Evolutionary conservation across 2,888 invertebrate genomes (phyloP), one percentile per base, ranked within the genome.

Genomic region (Pristionchus fissidentatus): DNA sequence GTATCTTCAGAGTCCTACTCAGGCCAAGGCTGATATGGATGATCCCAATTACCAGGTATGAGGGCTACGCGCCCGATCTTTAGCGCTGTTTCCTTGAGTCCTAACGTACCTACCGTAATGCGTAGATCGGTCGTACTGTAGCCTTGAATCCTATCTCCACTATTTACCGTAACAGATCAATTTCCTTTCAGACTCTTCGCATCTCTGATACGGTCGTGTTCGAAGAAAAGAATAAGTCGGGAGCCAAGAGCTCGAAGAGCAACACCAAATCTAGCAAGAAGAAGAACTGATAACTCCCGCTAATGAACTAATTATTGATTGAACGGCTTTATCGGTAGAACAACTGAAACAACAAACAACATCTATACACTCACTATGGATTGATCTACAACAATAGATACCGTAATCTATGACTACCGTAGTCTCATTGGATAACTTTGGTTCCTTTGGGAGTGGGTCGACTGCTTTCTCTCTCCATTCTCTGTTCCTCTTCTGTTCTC

Each of bases 381-480:
- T n/a, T n/a, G 32, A 19, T 19, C 62, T 62, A 62, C 32, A 52
- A n/a, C 62, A 19, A 8, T 3, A 5, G 62, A 32, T 62, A 62
- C 62, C 26, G 62, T 62, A 62, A 29, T 62, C 62, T 26, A 32
- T 32, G 32, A 32, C 29, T 77, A 77, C 49, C 49, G 49, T 75
- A 46, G 15, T 38, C 55, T 79, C 43, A 79, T 26, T 55, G 41
- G 29, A 79, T 79, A 38, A 26, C 19, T 46, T 57, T 79, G 79
- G 38, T 57, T 57, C 79, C 79, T 41, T 79, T 79, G 15, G 55
- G 55, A 22, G 32, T 79, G 15, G 79, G 79, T 57, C 79, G 38
- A 57, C 75, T 83, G 46, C 62, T 78, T 83, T 83, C 87, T 83
- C 57, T 77, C 79, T 70, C 83, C 83, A 57, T 80, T 84, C 78